These are phyloP conservation scores for Magallana ariakensis DNA, from an alignment of 1,140 invertebrate species.

Conservation along the genomic window DNA sequence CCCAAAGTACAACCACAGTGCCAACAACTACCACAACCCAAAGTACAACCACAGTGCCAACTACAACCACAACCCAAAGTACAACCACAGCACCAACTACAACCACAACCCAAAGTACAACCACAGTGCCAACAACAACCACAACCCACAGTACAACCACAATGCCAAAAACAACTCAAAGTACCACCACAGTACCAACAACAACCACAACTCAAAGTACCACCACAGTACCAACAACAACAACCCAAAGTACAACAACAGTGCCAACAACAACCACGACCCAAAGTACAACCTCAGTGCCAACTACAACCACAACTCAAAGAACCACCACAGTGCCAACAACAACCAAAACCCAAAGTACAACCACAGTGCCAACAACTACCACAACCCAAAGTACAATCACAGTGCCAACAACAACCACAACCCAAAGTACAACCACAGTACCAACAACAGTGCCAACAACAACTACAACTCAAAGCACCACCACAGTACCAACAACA, in stretches of 20 bases:
- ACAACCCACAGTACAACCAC: background rate
- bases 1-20: background rate
- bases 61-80: background rate
- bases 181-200: background rate
- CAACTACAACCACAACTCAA: background rate
- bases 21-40: background rate
- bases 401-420: no score
- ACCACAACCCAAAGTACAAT: no score
- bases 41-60: background rate
- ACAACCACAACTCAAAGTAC: background rate
- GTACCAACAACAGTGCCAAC: no score
- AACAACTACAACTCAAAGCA: no score
- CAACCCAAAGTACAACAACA: background rate
- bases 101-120: background rate
- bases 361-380: no score
- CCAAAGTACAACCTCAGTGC: background rate
- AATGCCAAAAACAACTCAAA: background rate
- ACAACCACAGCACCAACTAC: background rate
- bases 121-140: background rate
- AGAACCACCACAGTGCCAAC: background rate
- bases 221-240: no score
- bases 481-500: background rate
- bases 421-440: background rate
- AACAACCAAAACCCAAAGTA: no score
- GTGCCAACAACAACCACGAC: background rate